Base-by-base conservation (phyloP, 2,113 vertebrate genomes). In the Apaloderma vittatum region DNA sequence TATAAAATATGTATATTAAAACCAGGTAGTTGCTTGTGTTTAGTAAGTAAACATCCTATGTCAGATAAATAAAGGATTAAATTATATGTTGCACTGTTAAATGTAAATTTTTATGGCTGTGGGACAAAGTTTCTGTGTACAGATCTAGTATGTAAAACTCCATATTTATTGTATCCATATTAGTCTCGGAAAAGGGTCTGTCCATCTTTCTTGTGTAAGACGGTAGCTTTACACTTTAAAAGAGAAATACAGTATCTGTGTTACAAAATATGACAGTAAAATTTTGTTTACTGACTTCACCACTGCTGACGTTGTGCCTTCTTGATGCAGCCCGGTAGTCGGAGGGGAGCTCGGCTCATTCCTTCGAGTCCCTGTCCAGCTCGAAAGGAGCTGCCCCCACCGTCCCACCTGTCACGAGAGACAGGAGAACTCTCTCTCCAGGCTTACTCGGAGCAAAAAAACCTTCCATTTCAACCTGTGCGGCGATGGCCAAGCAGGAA, bases 151-250 rank as follows among this genome's bases (percentile, higher is more conserved):
- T 98, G 99, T 99, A 98, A 99, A 98, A 98, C 97, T 99, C 97
- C 98, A 98, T 99, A 99, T 99, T 99, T 99, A 99, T 99, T 99
- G 99, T 99, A 98, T 98, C 98, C 99, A 99, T 98, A 98, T 98
- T 99, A 99, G 98, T 99, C 99, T 98, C 99, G 98, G 98, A 98
- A 98, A 99, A 98, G 98, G 98, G 98, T 99, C 98, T 98, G 98
- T 98, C 98, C 99, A 98, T 98, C 96, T 97, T 97, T 96, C 97
- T 97, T 98, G 98, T 99, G 99, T 99, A 99, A 98, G 98, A 99
- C 98, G 85, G 99, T 99, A 99, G 99, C 99, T 99, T 99, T 98
- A 99, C 98, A 99, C 99, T 98, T 98, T 98, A 96, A 98, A 98
- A 95, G 97, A 97, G 93, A 98, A 98, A 97, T 98, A 98, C 97